Evolutionary conservation across 2,113 vertebrate species (phyloP), one percentile per base, ranked within the genome.

Genomic region (Labrus mixtus): DNA sequence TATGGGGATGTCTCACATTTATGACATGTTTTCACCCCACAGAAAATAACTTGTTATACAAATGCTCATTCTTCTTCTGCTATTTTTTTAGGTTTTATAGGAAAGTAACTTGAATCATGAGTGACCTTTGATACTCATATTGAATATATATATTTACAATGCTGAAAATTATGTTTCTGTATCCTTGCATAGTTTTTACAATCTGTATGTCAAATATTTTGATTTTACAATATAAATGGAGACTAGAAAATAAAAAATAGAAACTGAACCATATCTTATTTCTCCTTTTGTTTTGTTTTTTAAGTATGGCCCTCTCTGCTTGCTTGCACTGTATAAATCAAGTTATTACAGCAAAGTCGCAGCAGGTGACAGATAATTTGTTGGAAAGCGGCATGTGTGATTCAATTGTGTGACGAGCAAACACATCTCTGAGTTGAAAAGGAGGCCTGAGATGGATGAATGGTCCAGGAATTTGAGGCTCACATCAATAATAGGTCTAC

Each of bases 391-490:
- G 56, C 51, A 23, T 71, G 68, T 79, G 81, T 68, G 63, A 81
- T 84, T 82, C 56, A 65, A 53, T 64, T 83, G 66, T 62, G 60
- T 76, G 78, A 73, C 51, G 10, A 56, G 79, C 64, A 87, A 90
- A 90, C 85, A 82, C 79, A 81, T 73, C 63, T 78, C 64, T 61
- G 71, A 76, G 68, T 83, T 90, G 82, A 91, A 91, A 86, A 55
- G 69, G 75, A 73, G 80, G 78, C 70, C 76, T 59, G 65, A 37
- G 74, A 79, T 87, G 82, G 86, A 77, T 88, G 83, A 85, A 83
- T 87, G 86, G 59, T 80, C 81, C 81, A 78, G 86, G 89, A 90
- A 89, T 89, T 70, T 69, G 43, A 29, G 6, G 65, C 70, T 80
- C 75, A 81, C 86, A 79, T 84, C 50, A 81, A 73, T 84, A 64